Percentiles rank a stretch among this genome's conserved stretches.
Evolutionary conservation across 2,888 invertebrate species (phyloP).

Genomic region (Ptilodon capucinus): DNA sequence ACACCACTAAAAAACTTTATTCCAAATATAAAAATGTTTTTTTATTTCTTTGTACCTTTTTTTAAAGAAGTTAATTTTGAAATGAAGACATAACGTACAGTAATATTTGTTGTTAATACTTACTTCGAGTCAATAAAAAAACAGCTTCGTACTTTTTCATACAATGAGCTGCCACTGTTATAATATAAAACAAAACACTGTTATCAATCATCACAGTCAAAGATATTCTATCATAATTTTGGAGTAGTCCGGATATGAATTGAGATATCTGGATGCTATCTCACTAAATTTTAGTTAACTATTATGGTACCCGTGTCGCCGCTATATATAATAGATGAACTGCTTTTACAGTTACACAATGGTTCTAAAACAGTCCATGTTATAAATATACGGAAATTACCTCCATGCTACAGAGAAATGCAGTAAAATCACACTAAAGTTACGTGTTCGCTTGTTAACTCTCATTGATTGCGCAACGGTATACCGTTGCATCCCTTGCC

Average conservation of each 20-base stretch:
- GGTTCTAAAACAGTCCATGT: not conserved
- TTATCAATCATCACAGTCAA: no score
- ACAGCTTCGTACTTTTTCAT: no score
- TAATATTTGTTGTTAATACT: no score
- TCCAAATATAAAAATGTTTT: constrained; percentile 7
- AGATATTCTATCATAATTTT: no score
- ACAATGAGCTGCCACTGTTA: no score
- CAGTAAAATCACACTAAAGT: not conserved
- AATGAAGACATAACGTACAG: no score
- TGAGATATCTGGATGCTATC: no score
- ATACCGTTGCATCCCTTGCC: constrained; percentile 10
- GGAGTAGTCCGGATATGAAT: no score
- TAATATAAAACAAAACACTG: no score
- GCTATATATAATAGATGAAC: not conserved
- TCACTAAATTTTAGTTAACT: no score
- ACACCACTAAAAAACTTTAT: constrained; percentile 20
- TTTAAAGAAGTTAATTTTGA: not conserved
- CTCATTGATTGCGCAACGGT: constrained; percentile 8
- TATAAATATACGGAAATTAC: not conserved
- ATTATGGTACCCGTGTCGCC: not conserved
- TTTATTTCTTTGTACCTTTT: not conserved
- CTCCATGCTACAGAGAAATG: not conserved
- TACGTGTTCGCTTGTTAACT: no score
- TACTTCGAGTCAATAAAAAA: no score
- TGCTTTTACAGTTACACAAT: not conserved